These are phyloP conservation scores for Phortica okadai DNA, from an alignment of 2,888 invertebrate species.

Conservation along the genomic window DNA sequence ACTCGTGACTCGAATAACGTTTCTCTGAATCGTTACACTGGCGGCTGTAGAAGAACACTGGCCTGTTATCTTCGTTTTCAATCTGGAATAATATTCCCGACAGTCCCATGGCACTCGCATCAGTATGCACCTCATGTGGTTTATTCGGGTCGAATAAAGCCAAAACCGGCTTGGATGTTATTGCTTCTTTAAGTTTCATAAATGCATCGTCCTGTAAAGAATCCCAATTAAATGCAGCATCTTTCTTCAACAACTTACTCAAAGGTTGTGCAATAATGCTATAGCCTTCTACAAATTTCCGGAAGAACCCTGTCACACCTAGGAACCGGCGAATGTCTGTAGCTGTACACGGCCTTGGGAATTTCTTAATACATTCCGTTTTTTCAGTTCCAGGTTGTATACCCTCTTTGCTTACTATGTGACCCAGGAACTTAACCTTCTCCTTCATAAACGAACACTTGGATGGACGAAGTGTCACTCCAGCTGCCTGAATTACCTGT, in stretches of 20 bases:
- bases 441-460: conserved; percentile 56
- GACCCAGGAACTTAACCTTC: conserved; percentile 57
- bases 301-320: conserved; percentile 61
- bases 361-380: conserved; percentile 50
- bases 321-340: conserved; percentile 60
- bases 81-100: conserved; percentile 67
- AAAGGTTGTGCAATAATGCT: too few relatives aligned
- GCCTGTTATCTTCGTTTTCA: conserved; percentile 40
- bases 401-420: too few relatives aligned
- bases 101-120: conserved; percentile 65
- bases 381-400: conserved; percentile 56
- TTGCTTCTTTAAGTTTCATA: conserved; percentile 48
- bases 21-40: conserved; percentile 22
- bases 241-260: too few relatives aligned
- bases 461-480: conserved; percentile 43
- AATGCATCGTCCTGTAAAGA: conserved; percentile 40
- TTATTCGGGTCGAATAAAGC: conserved; percentile 46
- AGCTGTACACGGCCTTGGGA: conserved; percentile 52
- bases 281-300: conserved; percentile 40
- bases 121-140: conserved; percentile 61
- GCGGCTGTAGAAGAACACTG: conserved; percentile 66
- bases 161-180: conserved; percentile 58
- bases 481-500: conserved; percentile 28
- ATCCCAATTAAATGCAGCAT: conserved; percentile 43
- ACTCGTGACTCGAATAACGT: conserved; percentile 62